Conservation (phyloP, 2,113 vertebrate species). For the Uria lomvia region DNA sequence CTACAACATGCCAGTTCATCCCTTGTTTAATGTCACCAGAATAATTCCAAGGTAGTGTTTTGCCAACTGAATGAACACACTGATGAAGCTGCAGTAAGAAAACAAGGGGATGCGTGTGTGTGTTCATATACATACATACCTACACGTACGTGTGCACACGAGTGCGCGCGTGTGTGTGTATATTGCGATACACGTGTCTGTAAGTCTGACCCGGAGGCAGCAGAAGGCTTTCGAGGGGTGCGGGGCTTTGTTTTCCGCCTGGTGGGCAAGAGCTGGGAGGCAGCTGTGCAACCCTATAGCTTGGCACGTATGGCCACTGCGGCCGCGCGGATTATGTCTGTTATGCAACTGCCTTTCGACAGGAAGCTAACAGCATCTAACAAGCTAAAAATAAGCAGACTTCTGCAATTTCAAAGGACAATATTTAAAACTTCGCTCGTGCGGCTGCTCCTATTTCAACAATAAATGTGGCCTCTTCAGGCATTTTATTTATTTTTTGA, state of each 20-base stretch:
- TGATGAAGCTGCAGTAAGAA: not conserved
- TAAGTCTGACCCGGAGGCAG: not conserved
- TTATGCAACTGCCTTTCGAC: not conserved
- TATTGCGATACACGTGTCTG: accelerated
- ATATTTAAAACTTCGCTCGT: not conserved
- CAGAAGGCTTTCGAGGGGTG: not conserved
- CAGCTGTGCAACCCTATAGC: not conserved
- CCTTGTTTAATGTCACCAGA: not conserved
- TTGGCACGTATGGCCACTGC: not conserved
- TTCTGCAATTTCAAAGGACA: not conserved
- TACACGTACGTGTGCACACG: not conserved
- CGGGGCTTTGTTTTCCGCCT: not conserved
- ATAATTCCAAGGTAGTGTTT: not conserved
- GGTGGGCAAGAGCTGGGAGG: not conserved
- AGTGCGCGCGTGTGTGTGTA: accelerated
- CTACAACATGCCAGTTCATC: not conserved
- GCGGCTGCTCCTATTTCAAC: not conserved
- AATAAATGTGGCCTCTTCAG: not conserved
- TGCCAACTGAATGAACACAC: not conserved
- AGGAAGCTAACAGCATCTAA: not conserved
- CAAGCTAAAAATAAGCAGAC: constrained; percentile 28
- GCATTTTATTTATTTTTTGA: not conserved
- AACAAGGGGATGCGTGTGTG: not conserved
- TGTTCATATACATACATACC: not conserved
- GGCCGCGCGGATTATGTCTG: not conserved